Base-by-base conservation (phyloP, 1,140 invertebrate genomes). In the Polypedilum vanderplanki region DNA sequence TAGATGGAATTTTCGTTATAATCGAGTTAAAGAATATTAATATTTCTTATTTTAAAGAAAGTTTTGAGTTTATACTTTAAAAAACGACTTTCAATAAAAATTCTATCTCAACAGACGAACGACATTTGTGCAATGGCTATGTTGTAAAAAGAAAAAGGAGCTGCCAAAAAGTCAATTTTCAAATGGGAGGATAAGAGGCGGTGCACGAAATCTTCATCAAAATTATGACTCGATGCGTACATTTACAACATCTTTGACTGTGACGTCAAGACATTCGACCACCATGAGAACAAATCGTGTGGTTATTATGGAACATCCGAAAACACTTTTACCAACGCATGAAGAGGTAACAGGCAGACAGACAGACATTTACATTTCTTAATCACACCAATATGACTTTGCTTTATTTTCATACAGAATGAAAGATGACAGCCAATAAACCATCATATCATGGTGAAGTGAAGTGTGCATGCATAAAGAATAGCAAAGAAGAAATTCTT, bases 121-220 rank as follows among this genome's bases (percentile, higher is more conserved):
- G 73, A 81, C 84, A 40, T 83, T 83, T 40, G 84, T 85, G 74
- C 84, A 83, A 76, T 85, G 84, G 84, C 79, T 84, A 33, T 84
- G 83, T 73, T 83, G 81, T 73, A 83, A 33, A 33, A 33, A 83
- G 67, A 77, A 78, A 57, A 57, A 57, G 12, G 46, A 57, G 12
- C 46, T 57, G 10, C 80, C 79, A 0, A 80, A 80, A 75, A 79
- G 80, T 67, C 80, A 79, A 77, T 82, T 79, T 76, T 80, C 80
- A 15, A 81, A 78, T 41, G 80, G 80, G 24, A 81, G 81, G 74
- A 78, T 80, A 73, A 80, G 79, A 0, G 80, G 80, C 9, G 80
- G 81, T 15, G 79, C 79, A 1, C 79, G 80, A 70, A 70, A 57
- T 4, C 75, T 82, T 9, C 81, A 82, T 75, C 80, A 82, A 40